phyloP scores from a whole-genome alignment of 2,888 invertebrate genomes.

The Drosophila trichaetosa region DNA sequence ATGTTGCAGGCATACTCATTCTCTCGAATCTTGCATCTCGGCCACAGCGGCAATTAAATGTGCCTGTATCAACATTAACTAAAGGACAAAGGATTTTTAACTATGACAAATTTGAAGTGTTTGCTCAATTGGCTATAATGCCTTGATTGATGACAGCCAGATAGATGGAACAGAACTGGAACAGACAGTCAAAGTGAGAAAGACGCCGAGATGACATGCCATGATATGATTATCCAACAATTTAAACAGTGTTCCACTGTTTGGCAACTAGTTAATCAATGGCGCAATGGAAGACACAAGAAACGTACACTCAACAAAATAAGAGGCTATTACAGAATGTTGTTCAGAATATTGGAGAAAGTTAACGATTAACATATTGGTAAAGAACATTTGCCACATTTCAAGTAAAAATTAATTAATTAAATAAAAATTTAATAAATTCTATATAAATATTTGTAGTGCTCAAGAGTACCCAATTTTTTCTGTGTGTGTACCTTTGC shows the following conservation, averaged over 20 bases:
- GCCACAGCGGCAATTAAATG: slow-evolving; percentile 52
- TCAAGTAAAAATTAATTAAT: neutral
- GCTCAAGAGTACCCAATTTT: neutral
- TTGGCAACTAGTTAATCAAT: slow-evolving; percentile 60
- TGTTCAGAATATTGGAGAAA: no score
- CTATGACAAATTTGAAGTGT: slow-evolving; percentile 66
- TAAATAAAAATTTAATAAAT: neutral
- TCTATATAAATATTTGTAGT: neutral
- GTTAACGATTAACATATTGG: neutral
- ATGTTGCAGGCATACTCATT: neutral
- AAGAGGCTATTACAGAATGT: neutral
- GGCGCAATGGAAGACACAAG: neutral
- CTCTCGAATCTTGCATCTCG: neutral
- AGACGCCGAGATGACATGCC: slow-evolving; percentile 30
- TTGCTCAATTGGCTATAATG: slow-evolving; percentile 67
- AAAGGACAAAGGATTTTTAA: slow-evolving; percentile 42
- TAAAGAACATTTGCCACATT: neutral
- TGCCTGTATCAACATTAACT: slow-evolving; percentile 48
- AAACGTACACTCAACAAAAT: slow-evolving; percentile 14
- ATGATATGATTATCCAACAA: slow-evolving; percentile 67
- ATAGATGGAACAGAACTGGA: neutral
- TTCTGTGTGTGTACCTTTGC: slow-evolving; percentile 9
- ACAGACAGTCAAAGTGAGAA: neutral
- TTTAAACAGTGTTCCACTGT: slow-evolving; percentile 55
- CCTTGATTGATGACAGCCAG: slow-evolving; percentile 51